Evolutionary conservation across 2,113 vertebrate species (phyloP), one percentile per base, ranked within the genome.

Genomic region (Antechinus stuartii): DNA sequence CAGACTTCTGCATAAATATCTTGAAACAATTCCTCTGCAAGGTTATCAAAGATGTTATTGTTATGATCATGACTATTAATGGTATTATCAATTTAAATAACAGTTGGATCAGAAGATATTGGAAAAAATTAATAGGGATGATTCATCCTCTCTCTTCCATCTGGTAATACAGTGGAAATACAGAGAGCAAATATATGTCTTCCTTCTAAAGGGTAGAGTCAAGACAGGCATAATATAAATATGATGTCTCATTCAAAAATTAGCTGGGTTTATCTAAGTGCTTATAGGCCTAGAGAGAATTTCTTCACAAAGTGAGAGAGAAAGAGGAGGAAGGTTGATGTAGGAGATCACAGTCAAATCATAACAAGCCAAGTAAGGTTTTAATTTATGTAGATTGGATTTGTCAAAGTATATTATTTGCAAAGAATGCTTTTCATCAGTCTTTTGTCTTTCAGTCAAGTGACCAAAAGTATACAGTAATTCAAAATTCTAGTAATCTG

Each of bases 51-150:
- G 8, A 2, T 7, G 30, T 94, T 57, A 61, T 54, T 90, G 92
- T 16, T 90, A 92, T 16, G 2, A 91, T 0, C 52, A 94, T 90
- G 30, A 16, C 8, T 68, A 35, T 0, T 30, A 91, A 93, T 93
- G 95, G 16, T 61, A 61, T 56, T 47, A 5, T 0, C 46, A 90
- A 91, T 95, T 54, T 92, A 14, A 93, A 91, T 4, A 95, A 90
- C 25, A 90, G 23, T 24, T 93, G 7, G 54, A 2, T 8, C 89
- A 35, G 55, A 27, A 12, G 93, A 56, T 4, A 4, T 54, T 49
- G 49, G 49, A 49, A 49, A 49, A 49, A 49, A 49, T 49, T 49
- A 49, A 49, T 49, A 49, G 49, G 49, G 49, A 49, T 49, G 49
- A 49, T 49, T 8, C 1, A 11, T 26, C 0, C 46, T 90, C 8